A percentile compares a stretch with the other conserved stretches of the same genome.
Conservation (phyloP, 2,113 vertebrate species). For the Otis tarda region DNA sequence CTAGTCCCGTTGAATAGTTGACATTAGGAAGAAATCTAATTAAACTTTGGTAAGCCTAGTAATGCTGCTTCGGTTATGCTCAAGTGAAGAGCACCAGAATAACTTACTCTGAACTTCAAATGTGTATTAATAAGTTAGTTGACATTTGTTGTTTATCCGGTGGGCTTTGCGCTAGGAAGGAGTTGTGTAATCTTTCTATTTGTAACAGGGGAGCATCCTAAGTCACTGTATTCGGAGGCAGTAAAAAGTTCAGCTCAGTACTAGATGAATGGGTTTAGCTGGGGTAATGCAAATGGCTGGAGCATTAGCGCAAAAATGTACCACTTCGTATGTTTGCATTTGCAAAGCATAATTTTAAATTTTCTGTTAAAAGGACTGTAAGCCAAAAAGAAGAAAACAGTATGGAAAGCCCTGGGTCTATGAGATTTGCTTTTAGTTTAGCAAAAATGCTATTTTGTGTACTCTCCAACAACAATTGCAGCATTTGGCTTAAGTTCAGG, state of each 20-base stretch:
- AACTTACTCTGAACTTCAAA: neutral
- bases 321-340: neutral
- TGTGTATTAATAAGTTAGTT: neutral
- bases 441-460: neutral
- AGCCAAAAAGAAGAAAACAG: neutral
- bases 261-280: neutral
- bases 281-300: neutral
- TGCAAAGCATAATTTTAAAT: neutral
- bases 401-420: neutral
- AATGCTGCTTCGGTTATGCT: neutral
- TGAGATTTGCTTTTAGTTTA: neutral
- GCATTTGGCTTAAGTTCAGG: neutral
- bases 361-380: neutral
- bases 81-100: neutral
- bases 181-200: neutral
- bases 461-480: neutral
- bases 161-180: neutral
- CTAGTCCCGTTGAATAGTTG: neutral
- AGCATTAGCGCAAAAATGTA: neutral
- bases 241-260: neutral
- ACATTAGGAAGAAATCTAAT: slow-evolving; percentile 11
- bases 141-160: neutral
- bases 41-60: slow-evolving; percentile 1
- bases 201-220: neutral
- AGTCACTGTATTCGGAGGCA: neutral